Base-by-base conservation (phyloP, 1,140 invertebrate species). In the Venturia canescens region DNA sequence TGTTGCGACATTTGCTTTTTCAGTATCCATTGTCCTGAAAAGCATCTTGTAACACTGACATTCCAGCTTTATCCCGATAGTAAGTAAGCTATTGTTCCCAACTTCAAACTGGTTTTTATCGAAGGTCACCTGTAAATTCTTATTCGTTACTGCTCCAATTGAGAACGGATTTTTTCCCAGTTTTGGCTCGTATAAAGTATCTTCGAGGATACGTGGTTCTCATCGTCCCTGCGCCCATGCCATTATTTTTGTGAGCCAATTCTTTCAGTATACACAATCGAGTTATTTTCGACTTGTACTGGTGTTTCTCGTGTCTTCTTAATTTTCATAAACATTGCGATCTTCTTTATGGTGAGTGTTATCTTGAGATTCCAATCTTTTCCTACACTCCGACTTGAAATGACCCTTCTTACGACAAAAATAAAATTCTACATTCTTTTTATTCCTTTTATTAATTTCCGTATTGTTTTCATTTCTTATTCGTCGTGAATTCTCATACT, bases 51-150 rank as follows among this genome's bases (percentile, higher is more conserved):
- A n/a, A n/a, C n/a, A n/a, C n/a, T n/a, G n/a, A 7, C 69, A 69
- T n/a, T 80, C 23, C 31, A 69, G 48, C 13, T 48, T n/a, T n/a
- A n/a, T 34, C 13, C 82, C 79, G 6, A 76, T 2, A 60, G 15
- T 23, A n/a, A 63, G 44, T 34, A 67, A 2, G 38, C n/a, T 50
- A 27, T 79, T 69, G 48, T 53, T 67, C 29, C 77, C 27, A 60
- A 67, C 50, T 29, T 69, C 21, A 79, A 44, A 79, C 60, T 63
- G 7, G 48, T 79, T 44, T 44, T 71, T 48, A 15, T 71, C 69
- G 27, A 44, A 71, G 38, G 48, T 48, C 69, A 79, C n/a, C 48
- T 50, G 16, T 67, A 44, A 79, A 79, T n/a, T 29, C n/a, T n/a
- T n/a, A n/a, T n/a, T n/a, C n/a, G n/a, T n/a, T n/a, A n/a, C n/a